These are phyloP conservation scores for Choreutis nemorana DNA, from an alignment of 2,888 invertebrate species.

Conservation along the genomic window DNA sequence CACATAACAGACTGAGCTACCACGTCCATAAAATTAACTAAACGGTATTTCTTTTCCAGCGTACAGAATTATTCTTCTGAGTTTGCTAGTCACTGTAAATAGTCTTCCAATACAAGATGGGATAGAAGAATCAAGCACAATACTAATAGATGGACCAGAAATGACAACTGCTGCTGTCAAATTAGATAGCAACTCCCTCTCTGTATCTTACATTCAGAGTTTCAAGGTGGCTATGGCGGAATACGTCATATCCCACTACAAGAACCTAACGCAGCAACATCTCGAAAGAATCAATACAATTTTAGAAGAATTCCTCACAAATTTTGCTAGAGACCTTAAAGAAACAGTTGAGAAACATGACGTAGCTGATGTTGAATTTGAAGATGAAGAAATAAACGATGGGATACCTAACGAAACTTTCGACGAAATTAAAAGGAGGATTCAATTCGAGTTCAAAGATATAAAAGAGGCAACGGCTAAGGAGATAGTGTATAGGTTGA, in stretches of 20 bases:
- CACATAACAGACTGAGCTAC: no score
- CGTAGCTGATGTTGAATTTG: constrained; percentile 4
- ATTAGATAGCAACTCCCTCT: no score
- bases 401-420: constrained; percentile 14
- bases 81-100: no score
- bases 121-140: no score
- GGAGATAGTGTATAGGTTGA: constrained; percentile 17
- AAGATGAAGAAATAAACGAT: constrained; percentile 7
- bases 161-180: no score
- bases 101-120: no score
- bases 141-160: no score
- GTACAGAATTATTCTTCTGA: no score
- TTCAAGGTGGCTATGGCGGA: constrained; percentile 18
- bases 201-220: constrained; percentile 15
- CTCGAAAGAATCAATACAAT: constrained; percentile 13
- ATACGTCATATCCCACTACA: constrained; percentile 15
- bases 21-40: no score
- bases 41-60: no score
- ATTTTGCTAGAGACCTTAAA: constrained; percentile 19
- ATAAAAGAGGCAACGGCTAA: constrained; percentile 13
- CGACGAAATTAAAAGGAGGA: constrained; percentile 14
- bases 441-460: constrained; percentile 15
- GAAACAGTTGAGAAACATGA: constrained; percentile 13
- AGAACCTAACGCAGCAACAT: constrained; percentile 11
- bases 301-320: constrained; percentile 19